phyloP scores from a whole-genome alignment of 2,113 vertebrate species.

The Gopherus flavomarginatus region DNA sequence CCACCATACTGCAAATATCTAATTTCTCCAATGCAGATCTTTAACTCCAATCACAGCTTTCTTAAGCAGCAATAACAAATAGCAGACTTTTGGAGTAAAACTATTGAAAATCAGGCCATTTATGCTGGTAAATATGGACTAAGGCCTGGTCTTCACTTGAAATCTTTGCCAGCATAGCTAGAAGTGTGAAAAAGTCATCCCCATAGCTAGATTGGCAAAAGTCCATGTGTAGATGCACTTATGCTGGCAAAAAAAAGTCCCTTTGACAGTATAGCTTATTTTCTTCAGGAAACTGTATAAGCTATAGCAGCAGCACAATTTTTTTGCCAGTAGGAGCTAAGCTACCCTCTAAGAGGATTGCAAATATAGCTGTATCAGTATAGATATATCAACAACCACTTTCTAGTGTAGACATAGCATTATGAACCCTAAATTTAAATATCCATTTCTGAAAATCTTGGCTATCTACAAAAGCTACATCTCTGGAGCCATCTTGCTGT shows the following conservation, averaged over 20 bases:
- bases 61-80: too few species aligned
- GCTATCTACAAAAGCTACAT: background rate
- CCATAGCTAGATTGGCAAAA: background rate
- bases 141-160: background rate
- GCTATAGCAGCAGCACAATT: background rate
- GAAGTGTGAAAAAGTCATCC: background rate
- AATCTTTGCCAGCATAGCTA: background rate
- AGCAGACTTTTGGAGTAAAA: background rate
- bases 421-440: background rate
- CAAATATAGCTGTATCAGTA: background rate
- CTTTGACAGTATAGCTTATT: accelerated
- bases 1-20: background rate
- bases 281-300: background rate
- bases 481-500: background rate
- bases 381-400: background rate
- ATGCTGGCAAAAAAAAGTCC: accelerated
- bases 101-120: background rate
- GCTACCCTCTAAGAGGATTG: background rate
- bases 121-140: background rate
- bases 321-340: background rate
- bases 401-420: background rate
- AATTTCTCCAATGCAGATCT: background rate
- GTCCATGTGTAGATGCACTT: accelerated
- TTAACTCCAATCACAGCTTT: background rate
- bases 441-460: background rate